Conservation (phyloP, 1,140 invertebrate genomes). For the Microplitis demolitor region DNA sequence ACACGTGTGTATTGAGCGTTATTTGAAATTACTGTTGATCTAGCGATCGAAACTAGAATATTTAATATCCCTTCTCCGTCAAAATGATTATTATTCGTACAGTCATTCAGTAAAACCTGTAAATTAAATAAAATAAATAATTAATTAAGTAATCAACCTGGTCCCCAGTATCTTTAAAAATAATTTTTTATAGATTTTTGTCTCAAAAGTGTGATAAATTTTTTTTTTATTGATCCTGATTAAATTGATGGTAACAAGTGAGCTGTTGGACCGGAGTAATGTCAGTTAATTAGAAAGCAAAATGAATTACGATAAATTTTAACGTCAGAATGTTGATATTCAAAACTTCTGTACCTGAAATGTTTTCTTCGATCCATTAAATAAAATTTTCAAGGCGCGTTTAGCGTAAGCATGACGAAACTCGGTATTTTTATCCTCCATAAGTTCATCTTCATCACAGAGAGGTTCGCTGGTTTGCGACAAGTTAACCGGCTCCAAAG, state of each 20-base stretch:
- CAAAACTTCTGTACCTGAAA: slow-evolving; percentile 48
- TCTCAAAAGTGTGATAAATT: no score
- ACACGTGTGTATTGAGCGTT: slow-evolving; percentile 59
- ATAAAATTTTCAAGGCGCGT: slow-evolving; percentile 55
- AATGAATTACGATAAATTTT: no score
- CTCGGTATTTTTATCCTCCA: slow-evolving; percentile 49
- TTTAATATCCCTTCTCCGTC: slow-evolving; percentile 56
- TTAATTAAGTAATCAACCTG: no score
- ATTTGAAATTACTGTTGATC: slow-evolving; percentile 57
- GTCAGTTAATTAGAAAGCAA: no score
- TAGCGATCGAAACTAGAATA: slow-evolving; percentile 56
- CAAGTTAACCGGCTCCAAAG: slow-evolving; percentile 48
- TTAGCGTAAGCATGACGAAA: slow-evolving; percentile 55
- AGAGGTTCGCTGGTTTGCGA: slow-evolving; percentile 48
- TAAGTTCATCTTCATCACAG: slow-evolving; percentile 55
- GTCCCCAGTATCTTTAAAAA: no score
- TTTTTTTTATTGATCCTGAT: no score
- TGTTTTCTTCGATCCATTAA: slow-evolving; percentile 58
- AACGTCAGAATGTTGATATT: no score
- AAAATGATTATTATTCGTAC: slow-evolving; percentile 50
- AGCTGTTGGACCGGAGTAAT: no score
- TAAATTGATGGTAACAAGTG: no score
- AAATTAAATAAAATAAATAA: slow-evolving; percentile 8
- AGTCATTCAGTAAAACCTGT: slow-evolving; percentile 58
- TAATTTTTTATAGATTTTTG: no score